Base-by-base conservation (phyloP, 2,113 vertebrate genomes). In the Cololabis saira region DNA sequence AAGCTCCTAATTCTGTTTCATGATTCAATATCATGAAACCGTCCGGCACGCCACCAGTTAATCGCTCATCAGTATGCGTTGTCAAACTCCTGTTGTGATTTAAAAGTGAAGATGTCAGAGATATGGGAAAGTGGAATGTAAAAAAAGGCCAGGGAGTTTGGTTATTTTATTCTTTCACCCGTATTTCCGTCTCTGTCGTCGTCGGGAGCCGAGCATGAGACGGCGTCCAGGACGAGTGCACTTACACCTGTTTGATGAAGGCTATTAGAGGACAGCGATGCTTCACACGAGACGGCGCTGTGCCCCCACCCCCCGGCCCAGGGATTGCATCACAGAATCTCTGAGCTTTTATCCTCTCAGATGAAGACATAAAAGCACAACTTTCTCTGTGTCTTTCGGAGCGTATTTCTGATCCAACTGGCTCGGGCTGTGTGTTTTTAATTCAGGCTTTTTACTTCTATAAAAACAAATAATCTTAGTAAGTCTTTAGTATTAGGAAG, bases 191-290 rank as follows among this genome's bases (percentile, higher is more conserved):
- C 24, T 27, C 24, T 27, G 2, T 27, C 2, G 24, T 27, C 24
- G 24, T 54, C 21, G 61, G 80, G 64, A 73, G 56, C 56, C 48
- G 59, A 1, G 24, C 69, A 17, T 6, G 61, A 70, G 43, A 33
- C 45, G 42, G 52, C 55, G 47, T 55, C 19, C 33, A 56, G 12
- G 12, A 13, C 17, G 54, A 56, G 33, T 14, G 27, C 33, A 2
- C 4, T 14, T 48, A 59, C 50, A 61, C 59, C 60, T 12, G 52
- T 67, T 24, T 81, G 71, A 84, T 75, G 71, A 81, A 78, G 78
- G 21, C 62, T 66, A 58, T 75, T 42, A 71, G 77, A 8, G 19
- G 19, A 40, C 44, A 7, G 49, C 4, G 50, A 37, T 1, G 60
- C 71, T 27, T 56, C 48, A 62, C 53, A 57, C 8, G 1, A 49